phyloP scores from a whole-genome alignment of 1,140 invertebrate genomes.

The Bombus polaris region DNA sequence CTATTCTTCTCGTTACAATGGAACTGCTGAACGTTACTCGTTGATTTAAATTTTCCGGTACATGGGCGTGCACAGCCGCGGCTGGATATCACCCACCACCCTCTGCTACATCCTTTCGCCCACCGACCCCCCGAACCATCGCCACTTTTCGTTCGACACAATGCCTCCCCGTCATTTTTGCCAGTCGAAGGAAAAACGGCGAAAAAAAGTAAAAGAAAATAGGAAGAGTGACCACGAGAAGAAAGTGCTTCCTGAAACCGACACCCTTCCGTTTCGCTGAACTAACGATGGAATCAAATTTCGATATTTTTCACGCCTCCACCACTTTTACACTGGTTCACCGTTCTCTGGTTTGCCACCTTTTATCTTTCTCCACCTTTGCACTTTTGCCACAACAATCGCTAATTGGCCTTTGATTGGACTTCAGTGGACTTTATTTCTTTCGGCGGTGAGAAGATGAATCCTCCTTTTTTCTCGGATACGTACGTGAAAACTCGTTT shows the following conservation, averaged over 20 bases:
- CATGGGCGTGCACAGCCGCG: conserved; percentile 44
- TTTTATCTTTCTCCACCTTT: background rate
- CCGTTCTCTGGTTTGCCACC: background rate
- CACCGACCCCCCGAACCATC: background rate
- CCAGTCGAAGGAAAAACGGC: conserved; percentile 12
- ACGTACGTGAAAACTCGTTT: background rate
- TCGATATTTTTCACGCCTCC: conserved; percentile 21
- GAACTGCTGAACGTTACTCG: conserved; percentile 69
- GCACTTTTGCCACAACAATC: background rate
- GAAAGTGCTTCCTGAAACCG: conserved; percentile 43
- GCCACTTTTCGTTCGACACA: conserved; percentile 33
- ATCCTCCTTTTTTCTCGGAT: no score
- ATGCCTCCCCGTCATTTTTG: conserved; percentile 47
- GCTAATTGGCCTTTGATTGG: background rate
- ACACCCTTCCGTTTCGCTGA: conserved; percentile 32
- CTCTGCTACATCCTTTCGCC: background rate
- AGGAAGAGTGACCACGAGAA: background rate
- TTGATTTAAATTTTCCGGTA: conserved; percentile 75
- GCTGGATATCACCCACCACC: conserved; percentile 35
- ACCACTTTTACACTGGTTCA: no score
- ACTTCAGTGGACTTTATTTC: no score
- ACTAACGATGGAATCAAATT: conserved; percentile 50
- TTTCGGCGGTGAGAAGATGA: background rate
- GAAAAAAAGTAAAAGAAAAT: conserved; percentile 22
- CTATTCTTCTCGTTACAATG: conserved; percentile 67